Evolutionary conservation across 30 jellyfish, hydroid and myxozoan genomes (phyloP), one percentile per base, ranked within the genome.

Genomic region (Mastigias papua): DNA sequence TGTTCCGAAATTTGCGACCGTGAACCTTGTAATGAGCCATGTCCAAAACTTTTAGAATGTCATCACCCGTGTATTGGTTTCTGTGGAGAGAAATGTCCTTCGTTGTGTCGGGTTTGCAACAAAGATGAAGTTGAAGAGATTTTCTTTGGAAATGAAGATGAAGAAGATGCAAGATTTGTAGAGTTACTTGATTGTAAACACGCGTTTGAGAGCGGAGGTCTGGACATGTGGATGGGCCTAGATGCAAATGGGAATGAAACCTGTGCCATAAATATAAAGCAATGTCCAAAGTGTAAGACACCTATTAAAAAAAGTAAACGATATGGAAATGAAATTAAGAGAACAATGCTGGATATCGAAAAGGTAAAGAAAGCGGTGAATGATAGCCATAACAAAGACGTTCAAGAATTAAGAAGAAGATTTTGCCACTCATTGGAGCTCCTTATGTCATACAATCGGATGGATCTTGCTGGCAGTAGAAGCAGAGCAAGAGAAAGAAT

Each of bases 131-230:
- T 91, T 23, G 92, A 91, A 66, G 97, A 91, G 46, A 76, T 91
- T 19, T 91, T 91, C 78, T 91, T 91, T 76, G 97, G 97, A 0
- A 34, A 31, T 16, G 97, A 91, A 51, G 97, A 91, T 50, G 89
- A 69, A 28, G 94, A 90, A 77, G 89, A 77, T 75, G 97, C 97
- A 0, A 61, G 95, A 32, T 91, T 82, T 62, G 34, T 91, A 21
- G 86, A 82, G 57, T 65, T 91, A 17, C 62, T 54, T 5, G 97
- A 91, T 60, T 91, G 97, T 69, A 64, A 58, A 20, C 97, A 91
- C 48, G 37, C 46, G 73, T 73, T 91, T 75, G 97, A 91, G 67
- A 94, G 60, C 0, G 28, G 28, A 19, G 91, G 92, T 31, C 33
- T 91, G 34, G 97, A 91, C 48, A 87, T 42, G 50, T 91, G 92